Conservation (phyloP, 2,888 invertebrate species). For the Adelognathus sp. region DNA sequence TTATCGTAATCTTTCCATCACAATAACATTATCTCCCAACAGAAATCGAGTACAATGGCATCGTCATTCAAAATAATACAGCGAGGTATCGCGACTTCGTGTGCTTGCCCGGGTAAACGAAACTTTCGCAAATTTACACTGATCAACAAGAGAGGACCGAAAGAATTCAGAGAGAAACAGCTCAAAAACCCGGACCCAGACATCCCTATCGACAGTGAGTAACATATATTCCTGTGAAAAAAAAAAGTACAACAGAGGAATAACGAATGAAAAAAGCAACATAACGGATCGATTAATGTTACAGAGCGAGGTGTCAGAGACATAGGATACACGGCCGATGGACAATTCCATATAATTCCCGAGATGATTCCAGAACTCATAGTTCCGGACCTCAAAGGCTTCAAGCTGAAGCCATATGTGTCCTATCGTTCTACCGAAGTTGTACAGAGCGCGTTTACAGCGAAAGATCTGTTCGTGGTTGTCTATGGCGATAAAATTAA, state of each 20-base stretch:
- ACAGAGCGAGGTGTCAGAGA: slow-evolving; percentile 87
- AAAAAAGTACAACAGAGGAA: not conserved
- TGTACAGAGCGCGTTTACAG: slow-evolving; percentile 90
- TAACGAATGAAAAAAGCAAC: not conserved
- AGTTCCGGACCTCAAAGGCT: slow-evolving; percentile 93
- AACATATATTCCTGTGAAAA: slow-evolving; percentile 7
- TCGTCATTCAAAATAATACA: slow-evolving; percentile 74
- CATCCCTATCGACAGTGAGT: slow-evolving; percentile 86
- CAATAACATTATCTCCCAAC: not conserved
- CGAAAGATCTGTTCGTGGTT: slow-evolving; percentile 91
- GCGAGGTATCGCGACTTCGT: slow-evolving; percentile 83
- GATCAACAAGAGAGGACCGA: slow-evolving; percentile 89
- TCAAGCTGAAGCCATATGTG: slow-evolving; percentile 95
- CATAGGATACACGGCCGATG: slow-evolving; percentile 84
- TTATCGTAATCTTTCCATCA: not conserved
- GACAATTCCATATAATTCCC: slow-evolving; percentile 85
- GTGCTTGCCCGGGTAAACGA: slow-evolving; percentile 85
- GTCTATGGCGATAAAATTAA: slow-evolving; percentile 91
- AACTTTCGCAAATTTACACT: slow-evolving; percentile 92
- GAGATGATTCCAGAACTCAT: slow-evolving; percentile 96
- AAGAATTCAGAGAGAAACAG: slow-evolving; percentile 85
- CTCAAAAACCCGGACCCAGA: slow-evolving; percentile 83
- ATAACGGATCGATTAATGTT: slow-evolving; percentile 62
- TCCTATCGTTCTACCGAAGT: slow-evolving; percentile 90
- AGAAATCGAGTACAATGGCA: slow-evolving; percentile 62